These are phyloP conservation scores for Cyanocitta stelleri DNA, from an alignment of 2,113 vertebrate species.

Conservation along the genomic window DNA sequence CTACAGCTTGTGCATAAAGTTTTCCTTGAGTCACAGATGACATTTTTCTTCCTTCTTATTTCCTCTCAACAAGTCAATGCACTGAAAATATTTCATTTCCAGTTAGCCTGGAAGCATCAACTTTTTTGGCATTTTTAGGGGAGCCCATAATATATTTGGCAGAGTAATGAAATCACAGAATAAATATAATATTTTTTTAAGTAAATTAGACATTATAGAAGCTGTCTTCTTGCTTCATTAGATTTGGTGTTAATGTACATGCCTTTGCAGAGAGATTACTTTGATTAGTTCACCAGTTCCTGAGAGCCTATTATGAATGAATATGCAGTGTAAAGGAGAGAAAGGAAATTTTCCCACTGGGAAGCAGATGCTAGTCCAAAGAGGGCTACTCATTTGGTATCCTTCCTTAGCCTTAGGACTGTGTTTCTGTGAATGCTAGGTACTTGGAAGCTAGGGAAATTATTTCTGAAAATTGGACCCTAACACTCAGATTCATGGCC, in stretches of 20 bases:
- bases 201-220: neutral
- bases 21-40: neutral
- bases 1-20: neutral
- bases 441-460: neutral
- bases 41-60: neutral
- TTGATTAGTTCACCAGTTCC: neutral
- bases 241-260: neutral
- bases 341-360: neutral
- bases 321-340: neutral
- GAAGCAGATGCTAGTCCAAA: neutral
- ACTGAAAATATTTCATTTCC: neutral
- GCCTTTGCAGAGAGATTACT: neutral
- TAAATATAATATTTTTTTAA: neutral
- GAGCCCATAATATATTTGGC: neutral
- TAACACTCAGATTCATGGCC: neutral
- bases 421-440: neutral
- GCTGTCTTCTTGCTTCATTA: neutral
- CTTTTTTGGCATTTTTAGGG: neutral
- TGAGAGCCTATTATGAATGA: neutral
- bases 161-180: neutral
- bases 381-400: neutral
- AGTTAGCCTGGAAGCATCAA: neutral
- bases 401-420: neutral
- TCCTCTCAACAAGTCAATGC: neutral
- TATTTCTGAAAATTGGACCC: neutral